Evolutionary conservation across 2,797 vertebrate genomes (phyloP), one percentile per base, ranked within the genome.

Genomic region (Balearica regulorum): DNA sequence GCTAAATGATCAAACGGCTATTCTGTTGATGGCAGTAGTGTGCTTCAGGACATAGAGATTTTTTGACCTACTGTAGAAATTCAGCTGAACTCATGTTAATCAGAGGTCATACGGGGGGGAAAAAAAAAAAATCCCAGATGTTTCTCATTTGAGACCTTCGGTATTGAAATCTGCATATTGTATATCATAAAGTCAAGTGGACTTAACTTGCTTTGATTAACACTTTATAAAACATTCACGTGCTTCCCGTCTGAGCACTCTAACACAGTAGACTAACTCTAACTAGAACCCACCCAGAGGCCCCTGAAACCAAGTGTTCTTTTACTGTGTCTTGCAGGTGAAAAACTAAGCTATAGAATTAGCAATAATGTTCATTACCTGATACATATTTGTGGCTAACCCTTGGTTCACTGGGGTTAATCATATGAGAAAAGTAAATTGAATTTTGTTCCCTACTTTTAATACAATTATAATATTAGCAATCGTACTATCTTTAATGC

Each of bases 1-100:
- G 77, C 58, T 93, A 87, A 93, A 60, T 61, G 61, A 78, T 89
- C 49, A 71, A 43, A 60, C 64, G 88, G 91, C 90, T 62, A 51
- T 43, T 86, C 60, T 75, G 90, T 55, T 64, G 81, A 37, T 88
- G 66, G 46, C 71, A 72, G 69, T 9, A 54, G 70, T 51, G 37
- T 75, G 77, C 90, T 95, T 49, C 65, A 61, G 91, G 80, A 92
- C 84, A 87, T 13, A 4, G 64, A 46, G 41, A 83, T 89, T 84
- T 75, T 61, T 55, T 90, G 85, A 87, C 88, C 75, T 84, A 73
- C 64, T 94, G n/a, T 31, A 86, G 92, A 91, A 95, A 95, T 62
- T 76, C 84, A 83, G 8, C 83, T 89, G 68, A 41, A 86, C 83
- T 88, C 72, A 10, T 29, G 54, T 41, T 71, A 79, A 83, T 85